Percentiles rank a stretch among this genome's conserved stretches.
Conservation (phyloP, 1,140 invertebrate species). For the Anastrepha ludens region DNA sequence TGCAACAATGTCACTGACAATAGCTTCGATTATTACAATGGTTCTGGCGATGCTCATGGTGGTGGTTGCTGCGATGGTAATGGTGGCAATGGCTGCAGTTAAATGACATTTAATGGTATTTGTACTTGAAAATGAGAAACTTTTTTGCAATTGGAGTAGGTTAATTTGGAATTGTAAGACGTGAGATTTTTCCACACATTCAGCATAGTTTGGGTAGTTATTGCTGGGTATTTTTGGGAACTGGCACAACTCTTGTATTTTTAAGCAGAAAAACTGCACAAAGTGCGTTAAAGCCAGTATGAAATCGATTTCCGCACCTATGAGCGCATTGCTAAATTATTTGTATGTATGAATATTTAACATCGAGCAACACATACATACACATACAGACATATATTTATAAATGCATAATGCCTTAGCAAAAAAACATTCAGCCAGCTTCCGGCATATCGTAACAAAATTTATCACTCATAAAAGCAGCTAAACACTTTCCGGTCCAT, state of each 20-base stretch:
- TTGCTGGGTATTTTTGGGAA: background rate
- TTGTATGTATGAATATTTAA: background rate
- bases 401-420: background rate
- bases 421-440: background rate
- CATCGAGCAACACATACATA: no score
- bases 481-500: slow-evolving; percentile 42
- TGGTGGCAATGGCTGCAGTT: background rate
- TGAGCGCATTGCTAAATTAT: background rate
- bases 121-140: slow-evolving; percentile 3
- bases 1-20: background rate
- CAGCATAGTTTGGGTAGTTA: background rate
- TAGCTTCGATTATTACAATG: background rate
- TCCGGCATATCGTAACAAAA: slow-evolving; percentile 44
- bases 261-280: background rate
- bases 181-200: background rate
- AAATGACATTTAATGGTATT: slow-evolving; percentile 24
- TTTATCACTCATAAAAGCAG: slow-evolving; percentile 47
- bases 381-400: background rate
- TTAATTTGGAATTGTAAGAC: background rate
- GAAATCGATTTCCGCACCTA: slow-evolving; percentile 9
- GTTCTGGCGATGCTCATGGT: background rate
- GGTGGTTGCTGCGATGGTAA: no score
- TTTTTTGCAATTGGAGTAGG: background rate
- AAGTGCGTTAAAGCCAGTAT: background rate
- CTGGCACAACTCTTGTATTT: background rate